Evolutionary conservation across 2,888 invertebrate genomes (phyloP).

Genomic region (Pinctada fucata): DNA sequence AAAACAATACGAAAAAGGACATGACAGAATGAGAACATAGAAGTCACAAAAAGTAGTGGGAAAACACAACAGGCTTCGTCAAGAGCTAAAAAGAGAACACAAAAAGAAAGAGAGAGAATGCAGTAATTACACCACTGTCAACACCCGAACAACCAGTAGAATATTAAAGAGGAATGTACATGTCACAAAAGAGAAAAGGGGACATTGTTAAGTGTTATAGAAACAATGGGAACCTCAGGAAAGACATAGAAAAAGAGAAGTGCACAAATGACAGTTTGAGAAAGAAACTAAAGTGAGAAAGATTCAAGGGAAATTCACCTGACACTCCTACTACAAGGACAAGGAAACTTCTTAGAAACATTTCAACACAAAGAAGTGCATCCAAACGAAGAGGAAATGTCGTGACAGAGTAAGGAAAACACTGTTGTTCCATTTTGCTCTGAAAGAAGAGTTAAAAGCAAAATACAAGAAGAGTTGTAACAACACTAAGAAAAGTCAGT

Average conservation of each 20-base stretch:
- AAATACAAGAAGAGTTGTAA: conserved; percentile 6
- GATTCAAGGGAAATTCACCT: background rate
- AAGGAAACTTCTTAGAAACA: background rate
- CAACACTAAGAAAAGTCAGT: conserved; percentile 3
- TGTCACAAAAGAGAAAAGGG: background rate
- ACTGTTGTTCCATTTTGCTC: conserved; percentile 11
- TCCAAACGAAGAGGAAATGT: too few relatives aligned
- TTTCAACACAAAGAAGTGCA: too few relatives aligned
- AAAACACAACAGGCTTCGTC: background rate
- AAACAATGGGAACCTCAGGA: background rate
- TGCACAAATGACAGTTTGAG: background rate
- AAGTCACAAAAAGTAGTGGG: conserved; percentile 1
- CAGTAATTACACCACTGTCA: background rate
- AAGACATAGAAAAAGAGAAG: background rate
- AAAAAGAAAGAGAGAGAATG: conserved; percentile 11
- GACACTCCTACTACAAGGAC: background rate
- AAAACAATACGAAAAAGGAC: background rate
- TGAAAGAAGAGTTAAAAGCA: conserved; percentile 16
- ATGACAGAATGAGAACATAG: background rate
- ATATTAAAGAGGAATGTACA: background rate
- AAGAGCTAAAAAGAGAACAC: conserved; percentile 1
- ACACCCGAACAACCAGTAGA: background rate
- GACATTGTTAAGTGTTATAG: background rate
- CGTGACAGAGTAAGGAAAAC: conserved; percentile 10
- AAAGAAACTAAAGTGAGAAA: background rate